Percentiles rank a stretch among this genome's conserved stretches.
Conservation (phyloP, 2,797 vertebrate species). For the Euthynnus affinis region DNA sequence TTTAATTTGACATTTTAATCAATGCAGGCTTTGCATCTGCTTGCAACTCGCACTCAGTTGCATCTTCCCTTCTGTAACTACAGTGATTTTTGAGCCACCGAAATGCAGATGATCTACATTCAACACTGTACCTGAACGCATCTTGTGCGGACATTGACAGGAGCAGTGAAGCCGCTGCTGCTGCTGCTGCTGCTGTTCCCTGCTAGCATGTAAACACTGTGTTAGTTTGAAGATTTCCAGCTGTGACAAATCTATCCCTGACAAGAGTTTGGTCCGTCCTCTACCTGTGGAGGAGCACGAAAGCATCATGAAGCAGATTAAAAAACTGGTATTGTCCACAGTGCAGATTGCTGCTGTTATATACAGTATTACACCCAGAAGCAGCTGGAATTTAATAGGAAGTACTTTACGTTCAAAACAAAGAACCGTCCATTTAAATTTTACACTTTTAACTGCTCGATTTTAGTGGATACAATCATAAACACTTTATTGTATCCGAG, state of each 20-base stretch:
- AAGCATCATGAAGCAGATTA: neutral
- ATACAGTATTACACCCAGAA: no score
- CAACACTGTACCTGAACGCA: no score
- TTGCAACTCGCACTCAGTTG: no score
- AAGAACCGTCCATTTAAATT: neutral
- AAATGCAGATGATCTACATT: no score
- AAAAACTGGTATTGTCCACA: neutral
- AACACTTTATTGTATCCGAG: neutral
- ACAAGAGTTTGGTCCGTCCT: neutral
- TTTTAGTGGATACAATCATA: neutral
- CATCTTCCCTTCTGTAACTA: no score
- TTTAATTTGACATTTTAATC: no score
- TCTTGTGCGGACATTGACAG: no score
- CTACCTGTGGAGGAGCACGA: neutral
- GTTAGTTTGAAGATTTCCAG: neutral
- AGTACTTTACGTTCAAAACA: neutral
- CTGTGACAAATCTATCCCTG: slow-evolving; percentile 6
- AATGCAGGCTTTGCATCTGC: no score
- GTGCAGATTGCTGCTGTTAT: neutral
- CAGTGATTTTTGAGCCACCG: no score
- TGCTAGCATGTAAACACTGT: neutral
- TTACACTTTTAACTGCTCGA: neutral
- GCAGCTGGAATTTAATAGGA: neutral
- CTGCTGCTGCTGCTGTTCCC: no score
- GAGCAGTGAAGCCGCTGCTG: no score